A percentile compares a stretch with the other conserved stretches of the same genome.
Evolutionary conservation across 2,888 invertebrate species (phyloP).

Genomic region (Drosophila trichaetosa): DNA sequence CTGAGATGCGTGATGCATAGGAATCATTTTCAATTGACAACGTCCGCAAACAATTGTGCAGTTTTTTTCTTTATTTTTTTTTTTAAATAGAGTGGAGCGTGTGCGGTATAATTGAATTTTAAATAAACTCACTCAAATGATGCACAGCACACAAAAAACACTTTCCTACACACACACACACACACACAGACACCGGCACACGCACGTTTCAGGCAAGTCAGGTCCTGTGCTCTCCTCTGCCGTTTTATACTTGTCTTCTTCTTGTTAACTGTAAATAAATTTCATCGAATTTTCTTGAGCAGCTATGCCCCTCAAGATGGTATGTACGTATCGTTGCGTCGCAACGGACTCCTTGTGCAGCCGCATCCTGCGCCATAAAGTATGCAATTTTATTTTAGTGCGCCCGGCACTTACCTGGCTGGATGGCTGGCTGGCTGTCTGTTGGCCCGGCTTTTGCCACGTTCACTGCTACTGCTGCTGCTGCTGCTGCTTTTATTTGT

Average conservation of each 20-base stretch:
- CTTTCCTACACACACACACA: conserved; percentile 1
- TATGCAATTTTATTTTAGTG: conserved; percentile 77
- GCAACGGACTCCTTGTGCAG: conserved; percentile 40
- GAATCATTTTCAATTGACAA: conserved; percentile 18
- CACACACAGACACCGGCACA: conserved; percentile 12
- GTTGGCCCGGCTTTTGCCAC: conserved; percentile 61
- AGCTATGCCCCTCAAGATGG: conserved; percentile 21
- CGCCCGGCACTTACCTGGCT: conserved; percentile 71
- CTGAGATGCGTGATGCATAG: conserved; percentile 6
- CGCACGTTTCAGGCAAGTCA: conserved; percentile 4
- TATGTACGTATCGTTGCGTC: conserved; percentile 34
- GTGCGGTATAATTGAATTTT: conserved; percentile 84
- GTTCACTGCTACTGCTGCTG: background rate
- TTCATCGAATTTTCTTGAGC: conserved; percentile 71
- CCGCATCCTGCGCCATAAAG: conserved; percentile 72
- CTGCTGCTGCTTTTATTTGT: conserved; percentile 51
- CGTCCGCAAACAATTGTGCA: conserved; percentile 9
- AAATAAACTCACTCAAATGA: conserved; percentile 79
- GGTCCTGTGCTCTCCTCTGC: conserved; percentile 27
- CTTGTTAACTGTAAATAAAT: conserved; percentile 80
- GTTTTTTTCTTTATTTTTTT: background rate
- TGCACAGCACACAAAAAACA: conserved; percentile 3
- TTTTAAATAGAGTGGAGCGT: conserved; percentile 25
- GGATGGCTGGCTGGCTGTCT: background rate
- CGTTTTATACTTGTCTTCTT: conserved; percentile 63